These are phyloP conservation scores for Anas flavirostris DNA, from an alignment of 2,797 vertebrate species.

Conservation along the genomic window DNA sequence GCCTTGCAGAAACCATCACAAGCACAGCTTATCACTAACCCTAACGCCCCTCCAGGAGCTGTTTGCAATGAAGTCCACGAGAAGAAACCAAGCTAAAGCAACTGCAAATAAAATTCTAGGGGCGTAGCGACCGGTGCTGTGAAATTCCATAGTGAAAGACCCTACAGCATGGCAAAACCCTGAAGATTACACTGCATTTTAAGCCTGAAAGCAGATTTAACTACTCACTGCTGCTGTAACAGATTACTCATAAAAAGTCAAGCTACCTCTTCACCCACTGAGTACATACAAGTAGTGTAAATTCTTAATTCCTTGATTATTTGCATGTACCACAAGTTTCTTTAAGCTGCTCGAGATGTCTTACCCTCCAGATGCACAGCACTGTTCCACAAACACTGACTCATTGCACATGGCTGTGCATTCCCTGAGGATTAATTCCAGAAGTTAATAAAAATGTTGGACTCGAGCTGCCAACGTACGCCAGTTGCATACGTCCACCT, in stretches of 20 bases:
- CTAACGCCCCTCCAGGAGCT: neutral
- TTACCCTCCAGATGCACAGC: too few relatives aligned
- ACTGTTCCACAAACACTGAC: neutral
- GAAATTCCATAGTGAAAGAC: accelerated
- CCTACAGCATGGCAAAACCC: accelerated
- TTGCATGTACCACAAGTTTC: neutral
- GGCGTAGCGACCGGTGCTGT: neutral
- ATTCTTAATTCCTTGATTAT: neutral
- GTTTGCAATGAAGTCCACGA: neutral
- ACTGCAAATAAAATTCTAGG: accelerated
- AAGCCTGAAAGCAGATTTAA: neutral
- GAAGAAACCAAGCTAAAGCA: neutral
- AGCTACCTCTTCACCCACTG: neutral
- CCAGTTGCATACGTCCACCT: accelerated
- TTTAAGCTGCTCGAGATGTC: neutral
- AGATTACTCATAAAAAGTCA: neutral
- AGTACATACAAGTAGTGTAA: neutral
- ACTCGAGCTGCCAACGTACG: accelerated
- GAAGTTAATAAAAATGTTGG: accelerated
- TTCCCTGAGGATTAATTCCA: neutral
- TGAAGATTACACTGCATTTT: neutral
- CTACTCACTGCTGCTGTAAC: neutral
- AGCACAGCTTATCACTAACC: neutral
- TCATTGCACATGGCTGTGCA: accelerated
- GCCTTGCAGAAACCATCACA: neutral